Evolutionary conservation across 1,140 invertebrate genomes (phyloP).

Genomic region (Zaprionus africanus): DNA sequence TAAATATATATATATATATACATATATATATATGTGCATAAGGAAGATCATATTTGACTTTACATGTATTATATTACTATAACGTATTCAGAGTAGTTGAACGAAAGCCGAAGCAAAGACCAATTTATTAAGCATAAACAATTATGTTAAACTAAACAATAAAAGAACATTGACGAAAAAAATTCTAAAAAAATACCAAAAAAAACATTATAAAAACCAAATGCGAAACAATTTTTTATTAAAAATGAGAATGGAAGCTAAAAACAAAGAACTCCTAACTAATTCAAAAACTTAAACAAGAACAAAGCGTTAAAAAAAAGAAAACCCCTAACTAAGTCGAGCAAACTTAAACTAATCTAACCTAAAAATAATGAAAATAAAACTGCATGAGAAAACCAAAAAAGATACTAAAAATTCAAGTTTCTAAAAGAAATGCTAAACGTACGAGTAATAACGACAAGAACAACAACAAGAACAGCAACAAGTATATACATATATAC

Average conservation of each 20-base stretch:
- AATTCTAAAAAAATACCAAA: conserved; percentile 23
- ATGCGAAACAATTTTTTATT: conserved; percentile 72
- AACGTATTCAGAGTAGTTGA: conserved; percentile 75
- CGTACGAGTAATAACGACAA: conserved; percentile 22
- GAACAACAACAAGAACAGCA: conserved; percentile 44
- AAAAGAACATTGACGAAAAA: conserved; percentile 22
- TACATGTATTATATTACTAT: conserved; percentile 72
- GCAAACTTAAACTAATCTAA: conserved; percentile 34
- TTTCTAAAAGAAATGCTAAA: conserved; percentile 44
- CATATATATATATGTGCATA: conserved; percentile 38
- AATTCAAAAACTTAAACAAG: conserved; percentile 55
- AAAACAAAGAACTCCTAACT: conserved; percentile 29
- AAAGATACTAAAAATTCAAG: conserved; percentile 25
- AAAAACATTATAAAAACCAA: conserved; percentile 19
- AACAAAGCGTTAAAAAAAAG: conserved; percentile 54
- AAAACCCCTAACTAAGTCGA: conserved; percentile 31
- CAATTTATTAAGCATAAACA: conserved; percentile 79
- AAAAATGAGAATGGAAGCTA: conserved; percentile 22
- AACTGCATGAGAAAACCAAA: conserved; percentile 23
- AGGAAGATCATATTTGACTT: conserved; percentile 79
- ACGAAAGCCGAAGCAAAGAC: conserved; percentile 80
- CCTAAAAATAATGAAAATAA: conserved; percentile 17
- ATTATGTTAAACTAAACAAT: conserved; percentile 76
- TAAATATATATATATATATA: conserved; percentile 26
- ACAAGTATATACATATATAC: conserved; percentile 50